Evolutionary conservation across 2,113 vertebrate genomes (phyloP).

Genomic region (Heterochromis multidens): DNA sequence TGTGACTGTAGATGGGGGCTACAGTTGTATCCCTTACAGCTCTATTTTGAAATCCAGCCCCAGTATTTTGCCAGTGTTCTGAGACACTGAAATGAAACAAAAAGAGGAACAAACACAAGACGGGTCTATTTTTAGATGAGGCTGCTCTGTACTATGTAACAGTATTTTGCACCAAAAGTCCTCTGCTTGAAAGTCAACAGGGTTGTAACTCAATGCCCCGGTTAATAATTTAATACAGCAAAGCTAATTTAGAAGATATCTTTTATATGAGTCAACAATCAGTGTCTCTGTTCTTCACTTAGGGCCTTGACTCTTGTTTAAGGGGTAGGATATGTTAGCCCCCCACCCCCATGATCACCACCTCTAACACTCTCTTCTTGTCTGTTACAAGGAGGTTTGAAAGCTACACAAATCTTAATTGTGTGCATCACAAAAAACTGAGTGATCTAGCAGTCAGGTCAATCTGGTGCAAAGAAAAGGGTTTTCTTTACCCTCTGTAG

Average conservation of each 20-base stretch:
- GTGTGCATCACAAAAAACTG: background rate
- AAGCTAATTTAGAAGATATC: background rate
- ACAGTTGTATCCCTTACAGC: background rate
- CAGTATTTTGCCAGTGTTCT: background rate
- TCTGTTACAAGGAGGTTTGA: background rate
- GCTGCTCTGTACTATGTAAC: background rate
- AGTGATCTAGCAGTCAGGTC: background rate
- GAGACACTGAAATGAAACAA: background rate
- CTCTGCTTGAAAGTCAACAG: background rate
- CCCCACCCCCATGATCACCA: background rate
- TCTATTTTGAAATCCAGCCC: background rate
- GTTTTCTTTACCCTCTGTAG: background rate
- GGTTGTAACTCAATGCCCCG: background rate
- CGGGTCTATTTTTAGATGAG: conserved; percentile 52
- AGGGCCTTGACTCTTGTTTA: background rate
- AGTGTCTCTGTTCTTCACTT: background rate
- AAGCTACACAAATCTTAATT: background rate
- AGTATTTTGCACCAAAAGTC: background rate
- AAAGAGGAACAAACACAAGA: background rate
- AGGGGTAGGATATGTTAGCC: background rate
- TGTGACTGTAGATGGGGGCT: background rate
- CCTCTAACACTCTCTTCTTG: background rate
- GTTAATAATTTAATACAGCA: conserved; percentile 4
- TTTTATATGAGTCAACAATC: background rate
- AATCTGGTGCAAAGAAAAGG: background rate